phyloP scores from a whole-genome alignment of 2,113 vertebrate species.

The Gnathonemus echidnorhynchus region DNA sequence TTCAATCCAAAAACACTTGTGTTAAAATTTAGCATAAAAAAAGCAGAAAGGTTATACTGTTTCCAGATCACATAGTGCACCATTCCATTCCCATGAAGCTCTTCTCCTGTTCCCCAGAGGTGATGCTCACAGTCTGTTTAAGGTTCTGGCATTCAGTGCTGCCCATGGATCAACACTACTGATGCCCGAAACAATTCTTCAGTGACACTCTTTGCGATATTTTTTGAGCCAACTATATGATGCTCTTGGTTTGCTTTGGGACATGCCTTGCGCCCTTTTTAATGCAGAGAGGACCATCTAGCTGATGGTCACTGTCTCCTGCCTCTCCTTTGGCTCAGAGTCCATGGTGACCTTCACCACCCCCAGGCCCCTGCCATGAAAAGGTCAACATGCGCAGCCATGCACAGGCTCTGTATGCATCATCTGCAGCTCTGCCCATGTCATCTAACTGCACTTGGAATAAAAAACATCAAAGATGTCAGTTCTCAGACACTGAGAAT shows the following conservation, averaged over 20 bases:
- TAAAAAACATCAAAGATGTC: neutral
- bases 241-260: neutral
- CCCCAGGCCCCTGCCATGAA: slow-evolving; percentile 55
- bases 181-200: slow-evolving; percentile 60
- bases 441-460: neutral
- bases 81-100: neutral
- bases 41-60: neutral
- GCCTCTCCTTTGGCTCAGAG: slow-evolving; percentile 56
- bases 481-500: neutral
- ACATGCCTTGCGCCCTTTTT: neutral
- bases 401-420: too few species aligned
- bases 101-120: neutral
- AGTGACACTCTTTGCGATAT: neutral
- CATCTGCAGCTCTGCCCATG: neutral
- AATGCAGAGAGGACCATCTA: slow-evolving; percentile 85
- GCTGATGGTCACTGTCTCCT: slow-evolving; percentile 54
- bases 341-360: slow-evolving; percentile 56
- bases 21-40: neutral
- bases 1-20: neutral
- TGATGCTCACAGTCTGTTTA: slow-evolving; percentile 65
- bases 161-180: slow-evolving; percentile 61
- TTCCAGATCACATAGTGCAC: neutral
- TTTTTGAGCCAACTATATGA: neutral
- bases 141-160: slow-evolving; percentile 69
- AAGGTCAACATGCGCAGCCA: neutral